Base-by-base conservation (phyloP, 2,797 vertebrate genomes). In the Phylloscopus collybita region DNA sequence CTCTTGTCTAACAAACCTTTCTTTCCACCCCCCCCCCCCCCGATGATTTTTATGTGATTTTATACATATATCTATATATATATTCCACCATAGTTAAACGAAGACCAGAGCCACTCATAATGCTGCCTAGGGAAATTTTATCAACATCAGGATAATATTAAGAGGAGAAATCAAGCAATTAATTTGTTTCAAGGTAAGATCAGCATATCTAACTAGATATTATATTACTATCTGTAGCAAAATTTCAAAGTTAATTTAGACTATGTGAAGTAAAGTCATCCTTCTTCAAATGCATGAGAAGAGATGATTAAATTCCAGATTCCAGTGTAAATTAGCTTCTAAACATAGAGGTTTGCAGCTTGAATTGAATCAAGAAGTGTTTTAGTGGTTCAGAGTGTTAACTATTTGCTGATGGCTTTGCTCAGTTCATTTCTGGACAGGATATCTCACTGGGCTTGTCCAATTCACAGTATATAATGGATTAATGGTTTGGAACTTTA, bases 151-250 rank as follows among this genome's bases (percentile, higher is more conserved):
- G 90, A 89, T 96, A 96, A 85, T 95, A 91, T 95, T 97, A 91
- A 84, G 74, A 93, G 76, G 34, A 92, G 54, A 78, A 97, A 95
- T 96, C 85, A 93, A 97, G 96, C 95, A 97, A 97, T 98, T 98
- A 97, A 95, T 97, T 97, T 97, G 26, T 80, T 97, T 97, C 72
- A 79, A 96, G 88, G 91, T 95, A 97, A 97, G 90, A 97, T 96
- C 95, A 94, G 90, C 80, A 74, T 96, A 94, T 96, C 91, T 96
- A 93, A 94, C 93, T 94, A 93, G 95, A 96, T 80, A 96, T 95
- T 95, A 94, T 96, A 97, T 96, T 97, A 94, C 64, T 81, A 67
- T 62, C 78, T 95, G 76, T 95, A 82, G 92, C 64, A 94, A 94
- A 97, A 96, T 92, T 97, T 97, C 95, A 96, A 93, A 87, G 91